Percentiles rank a stretch among this genome's conserved stretches.
Conservation (phyloP, 2,888 invertebrate genomes). For the Sclerodermus sp. region DNA sequence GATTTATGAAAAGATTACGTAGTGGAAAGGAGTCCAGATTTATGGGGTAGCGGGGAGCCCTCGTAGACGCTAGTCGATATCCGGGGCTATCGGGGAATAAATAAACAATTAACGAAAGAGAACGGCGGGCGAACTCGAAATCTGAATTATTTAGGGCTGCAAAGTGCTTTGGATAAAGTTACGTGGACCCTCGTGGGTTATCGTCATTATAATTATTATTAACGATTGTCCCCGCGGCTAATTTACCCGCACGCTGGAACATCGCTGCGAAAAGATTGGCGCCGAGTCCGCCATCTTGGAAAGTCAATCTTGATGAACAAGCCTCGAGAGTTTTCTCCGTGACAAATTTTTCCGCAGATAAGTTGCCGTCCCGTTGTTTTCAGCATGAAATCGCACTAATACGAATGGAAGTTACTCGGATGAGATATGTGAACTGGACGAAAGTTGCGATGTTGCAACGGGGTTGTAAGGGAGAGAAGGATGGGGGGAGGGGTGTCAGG, state of each 20-base stretch:
- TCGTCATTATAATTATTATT: no score
- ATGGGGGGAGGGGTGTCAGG: conserved; percentile 1
- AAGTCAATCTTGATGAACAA: background rate
- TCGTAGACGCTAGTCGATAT: background rate
- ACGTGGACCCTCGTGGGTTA: no score
- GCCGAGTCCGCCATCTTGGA: background rate
- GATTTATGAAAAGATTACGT: conserved; percentile 1
- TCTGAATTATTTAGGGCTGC: no score
- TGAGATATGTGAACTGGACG: conserved; percentile 13
- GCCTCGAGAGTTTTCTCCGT: background rate
- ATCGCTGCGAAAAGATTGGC: no score
- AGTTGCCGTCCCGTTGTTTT: conserved; percentile 19
- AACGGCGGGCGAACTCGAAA: no score
- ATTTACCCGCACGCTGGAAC: no score
- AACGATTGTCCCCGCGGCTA: no score
- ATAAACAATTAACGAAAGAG: no score
- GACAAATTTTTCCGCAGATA: background rate
- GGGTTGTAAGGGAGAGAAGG: no score
- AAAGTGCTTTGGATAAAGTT: no score
- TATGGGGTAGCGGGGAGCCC: background rate
- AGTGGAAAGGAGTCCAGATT: background rate
- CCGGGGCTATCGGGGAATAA: no score
- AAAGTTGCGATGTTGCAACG: conserved; percentile 22
- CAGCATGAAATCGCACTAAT: conserved; percentile 9
- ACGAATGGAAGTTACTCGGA: conserved; percentile 10